These are phyloP conservation scores for Leptodactylus fallax DNA, from an alignment of 2,797 vertebrate genomes.

Conservation along the genomic window DNA sequence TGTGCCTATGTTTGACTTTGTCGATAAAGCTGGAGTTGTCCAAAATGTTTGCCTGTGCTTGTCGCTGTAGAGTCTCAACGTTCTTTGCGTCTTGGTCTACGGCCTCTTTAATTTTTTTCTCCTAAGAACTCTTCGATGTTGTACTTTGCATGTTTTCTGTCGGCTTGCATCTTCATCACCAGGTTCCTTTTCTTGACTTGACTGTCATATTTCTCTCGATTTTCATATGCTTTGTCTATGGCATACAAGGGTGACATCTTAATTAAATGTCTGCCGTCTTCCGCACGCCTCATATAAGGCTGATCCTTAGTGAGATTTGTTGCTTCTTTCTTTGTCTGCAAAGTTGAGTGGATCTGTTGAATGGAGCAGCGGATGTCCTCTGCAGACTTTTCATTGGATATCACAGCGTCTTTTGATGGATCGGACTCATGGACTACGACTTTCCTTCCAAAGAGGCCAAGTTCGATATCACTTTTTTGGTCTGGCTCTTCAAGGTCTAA, in stretches of 20 bases:
- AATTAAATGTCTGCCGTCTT: constrained; percentile 44
- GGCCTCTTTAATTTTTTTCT: constrained; percentile 42
- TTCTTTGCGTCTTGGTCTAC: constrained; percentile 61
- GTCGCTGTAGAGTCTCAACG: neutral
- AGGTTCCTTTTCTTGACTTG: constrained; percentile 50
- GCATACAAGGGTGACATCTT: constrained; percentile 64
- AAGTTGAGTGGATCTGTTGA: constrained; percentile 51
- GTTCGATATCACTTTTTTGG: constrained; percentile 52
- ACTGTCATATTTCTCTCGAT: constrained; percentile 57
- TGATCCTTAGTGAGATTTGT: neutral
- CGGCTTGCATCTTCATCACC: constrained; percentile 31
- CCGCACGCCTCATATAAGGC: constrained; percentile 13
- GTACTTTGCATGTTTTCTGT: constrained; percentile 39
- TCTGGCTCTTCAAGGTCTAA: constrained; percentile 22
- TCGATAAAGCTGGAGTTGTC: constrained; percentile 63
- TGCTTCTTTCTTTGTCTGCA: constrained; percentile 8
- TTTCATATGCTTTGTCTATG: constrained; percentile 68
- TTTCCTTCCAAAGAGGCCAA: constrained; percentile 68
- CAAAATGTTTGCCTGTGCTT: constrained; percentile 59
- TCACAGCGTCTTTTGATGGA: constrained; percentile 59
- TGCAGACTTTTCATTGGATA: constrained; percentile 61
- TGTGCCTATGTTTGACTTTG: constrained; percentile 66
- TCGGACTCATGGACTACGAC: constrained; percentile 60
- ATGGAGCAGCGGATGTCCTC: constrained; percentile 57
- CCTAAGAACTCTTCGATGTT: constrained; percentile 48